phyloP scores from a whole-genome alignment of 2,797 vertebrate species.

The Garrulus glandarius region DNA sequence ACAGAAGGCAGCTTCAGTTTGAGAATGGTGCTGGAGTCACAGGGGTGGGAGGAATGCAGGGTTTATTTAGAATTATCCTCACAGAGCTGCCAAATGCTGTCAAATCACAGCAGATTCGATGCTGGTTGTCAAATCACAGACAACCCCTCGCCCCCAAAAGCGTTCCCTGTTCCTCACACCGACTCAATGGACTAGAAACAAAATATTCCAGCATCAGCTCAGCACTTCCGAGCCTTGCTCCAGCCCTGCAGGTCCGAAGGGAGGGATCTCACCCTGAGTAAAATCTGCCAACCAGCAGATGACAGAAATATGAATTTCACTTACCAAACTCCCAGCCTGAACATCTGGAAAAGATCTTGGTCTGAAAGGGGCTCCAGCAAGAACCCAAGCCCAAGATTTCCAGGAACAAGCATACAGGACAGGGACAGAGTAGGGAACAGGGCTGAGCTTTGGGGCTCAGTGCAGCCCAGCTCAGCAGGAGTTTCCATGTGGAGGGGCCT shows the following conservation, averaged over 20 bases:
- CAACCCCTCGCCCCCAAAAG: neutral
- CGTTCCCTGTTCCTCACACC: neutral
- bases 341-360: neutral
- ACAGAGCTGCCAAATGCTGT: neutral
- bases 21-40: neutral
- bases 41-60: neutral
- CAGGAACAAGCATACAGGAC: neutral
- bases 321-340: neutral
- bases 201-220: neutral
- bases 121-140: neutral
- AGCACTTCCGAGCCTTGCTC: neutral
- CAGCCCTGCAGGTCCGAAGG: neutral
- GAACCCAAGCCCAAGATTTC: constrained; percentile 5
- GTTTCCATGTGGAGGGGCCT: neutral
- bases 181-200: neutral
- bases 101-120: neutral
- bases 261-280: neutral
- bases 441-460: neutral
- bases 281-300: neutral
- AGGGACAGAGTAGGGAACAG: neutral
- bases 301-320: neutral
- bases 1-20: neutral
- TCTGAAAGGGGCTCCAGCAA: neutral
- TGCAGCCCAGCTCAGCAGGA: neutral
- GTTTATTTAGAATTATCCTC: neutral